Evolutionary conservation across 2,797 vertebrate genomes (phyloP).

Genomic region (Acestrorhynchus altus): DNA sequence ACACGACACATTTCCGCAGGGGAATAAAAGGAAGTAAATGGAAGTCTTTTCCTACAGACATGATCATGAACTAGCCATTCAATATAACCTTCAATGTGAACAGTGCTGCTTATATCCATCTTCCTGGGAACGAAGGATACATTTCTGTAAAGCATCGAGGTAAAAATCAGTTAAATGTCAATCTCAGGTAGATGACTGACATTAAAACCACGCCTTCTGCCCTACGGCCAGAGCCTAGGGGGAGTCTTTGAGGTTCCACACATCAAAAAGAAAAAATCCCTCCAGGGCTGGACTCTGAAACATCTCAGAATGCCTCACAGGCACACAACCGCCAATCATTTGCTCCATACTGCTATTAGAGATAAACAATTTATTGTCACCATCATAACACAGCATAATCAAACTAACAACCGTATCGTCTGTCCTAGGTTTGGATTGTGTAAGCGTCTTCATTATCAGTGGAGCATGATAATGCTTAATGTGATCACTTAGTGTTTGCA

Average conservation of each 20-base stretch:
- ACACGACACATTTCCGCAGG: not conserved
- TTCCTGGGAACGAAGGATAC: not conserved
- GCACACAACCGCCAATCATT: constrained; percentile 23
- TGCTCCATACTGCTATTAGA: constrained; percentile 24
- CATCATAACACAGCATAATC: constrained; percentile 40
- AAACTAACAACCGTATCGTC: constrained; percentile 47
- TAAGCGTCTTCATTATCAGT: constrained; percentile 36
- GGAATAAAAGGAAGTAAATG: not conserved
- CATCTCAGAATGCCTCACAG: not conserved
- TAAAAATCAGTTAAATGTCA: constrained; percentile 66
- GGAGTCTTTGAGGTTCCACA: constrained; percentile 45
- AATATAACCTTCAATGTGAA: constrained; percentile 36
- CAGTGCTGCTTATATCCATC: not conserved
- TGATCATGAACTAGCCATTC: not conserved
- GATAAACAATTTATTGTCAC: constrained; percentile 8
- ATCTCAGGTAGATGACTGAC: constrained; percentile 67
- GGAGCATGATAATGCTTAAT: constrained; percentile 41
- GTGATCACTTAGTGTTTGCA: constrained; percentile 17
- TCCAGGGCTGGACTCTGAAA: constrained; percentile 3
- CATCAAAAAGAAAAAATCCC: constrained; percentile 46
- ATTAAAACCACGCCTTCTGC: constrained; percentile 69
- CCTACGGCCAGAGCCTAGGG: constrained; percentile 57
- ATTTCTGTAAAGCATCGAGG: constrained; percentile 46
- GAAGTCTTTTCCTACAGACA: not conserved
- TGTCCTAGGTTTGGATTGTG: constrained; percentile 26